Base-by-base conservation (phyloP, 2,888 invertebrate species). In the Keiferia lycopersicella region DNA sequence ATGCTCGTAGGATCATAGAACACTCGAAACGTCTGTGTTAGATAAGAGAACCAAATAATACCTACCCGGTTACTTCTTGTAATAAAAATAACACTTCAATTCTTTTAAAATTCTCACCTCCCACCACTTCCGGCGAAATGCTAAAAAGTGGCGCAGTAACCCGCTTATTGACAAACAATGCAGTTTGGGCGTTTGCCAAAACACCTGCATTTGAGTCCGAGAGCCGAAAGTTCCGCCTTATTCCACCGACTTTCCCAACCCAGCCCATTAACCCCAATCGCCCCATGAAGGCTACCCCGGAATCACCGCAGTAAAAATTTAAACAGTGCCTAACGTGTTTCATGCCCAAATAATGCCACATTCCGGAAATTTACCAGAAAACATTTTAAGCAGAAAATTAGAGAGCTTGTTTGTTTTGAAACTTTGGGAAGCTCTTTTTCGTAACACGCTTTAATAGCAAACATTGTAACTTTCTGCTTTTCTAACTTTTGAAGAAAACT, bases 201-300 rank as follows among this genome's bases (percentile, higher is more conserved):
- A 61, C 61, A 61, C 61, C 61, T 61, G 61, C 61, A 61, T 22
- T 48, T 34, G 22, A 26, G 11, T 34, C 34, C 51, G n/a, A n/a
- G n/a, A n/a, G n/a, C n/a, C n/a, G n/a, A 26, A 26, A 34, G 56
- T 56, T 48, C 11, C 22, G 16, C 30, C 61, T 48, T 1, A 22
- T 61, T 39, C n/a, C 39, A 50, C 8, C 26, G 30, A 30, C 45
- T 39, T 39, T 22, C 22, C 14, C 60, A 45, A 26, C 22, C 14
- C 60, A 45, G 16, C 61, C 61, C 61, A 61, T 61, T 61, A 61
- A 61, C 61, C 61, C 34, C 61, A 50, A 50, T 61, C 45, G 60
- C 16, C 50, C 16, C 0, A 12, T 34, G 61, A 61, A 61, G 61
- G 61, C 50, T 61, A 61, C 50, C 12, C 20, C 48, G 20, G 12